These are phyloP conservation scores for Thunnus thynnus DNA, from an alignment of 2,113 vertebrate genomes.

Conservation along the genomic window DNA sequence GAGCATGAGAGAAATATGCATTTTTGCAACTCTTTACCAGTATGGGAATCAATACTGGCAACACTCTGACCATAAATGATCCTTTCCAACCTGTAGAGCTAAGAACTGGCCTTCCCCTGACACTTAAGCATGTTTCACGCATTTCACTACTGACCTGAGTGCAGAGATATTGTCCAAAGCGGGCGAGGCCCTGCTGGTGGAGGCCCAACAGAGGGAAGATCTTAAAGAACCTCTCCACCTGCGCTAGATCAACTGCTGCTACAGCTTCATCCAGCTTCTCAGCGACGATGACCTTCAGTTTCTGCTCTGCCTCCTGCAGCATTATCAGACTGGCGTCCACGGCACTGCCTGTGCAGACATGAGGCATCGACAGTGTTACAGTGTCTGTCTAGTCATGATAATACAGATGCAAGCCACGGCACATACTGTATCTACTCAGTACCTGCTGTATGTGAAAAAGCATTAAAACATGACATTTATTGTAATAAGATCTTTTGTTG, in stretches of 20 bases:
- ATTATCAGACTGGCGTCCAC: slow-evolving; percentile 95
- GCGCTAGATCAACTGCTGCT: slow-evolving; percentile 90
- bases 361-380: background rate
- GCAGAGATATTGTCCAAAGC: slow-evolving; percentile 96
- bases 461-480: background rate
- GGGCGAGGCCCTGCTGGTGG: slow-evolving; percentile 95
- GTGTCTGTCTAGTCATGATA: background rate
- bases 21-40: no score
- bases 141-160: slow-evolving; percentile 87
- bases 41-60: no score
- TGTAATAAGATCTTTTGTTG: background rate
- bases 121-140: background rate
- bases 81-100: background rate
- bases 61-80: background rate
- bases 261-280: slow-evolving; percentile 93
- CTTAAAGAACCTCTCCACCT: slow-evolving; percentile 98
- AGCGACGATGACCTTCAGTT: slow-evolving; percentile 93
- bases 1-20: no score
- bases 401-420: background rate
- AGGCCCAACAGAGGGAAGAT: slow-evolving; percentile 96
- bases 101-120: no score
- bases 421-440: no score
- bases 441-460: background rate
- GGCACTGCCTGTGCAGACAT: slow-evolving; percentile 86
- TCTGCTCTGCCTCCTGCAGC: slow-evolving; percentile 94